Evolutionary conservation across 1,140 invertebrate genomes (phyloP).

Genomic region (Lycorma delicatula): DNA sequence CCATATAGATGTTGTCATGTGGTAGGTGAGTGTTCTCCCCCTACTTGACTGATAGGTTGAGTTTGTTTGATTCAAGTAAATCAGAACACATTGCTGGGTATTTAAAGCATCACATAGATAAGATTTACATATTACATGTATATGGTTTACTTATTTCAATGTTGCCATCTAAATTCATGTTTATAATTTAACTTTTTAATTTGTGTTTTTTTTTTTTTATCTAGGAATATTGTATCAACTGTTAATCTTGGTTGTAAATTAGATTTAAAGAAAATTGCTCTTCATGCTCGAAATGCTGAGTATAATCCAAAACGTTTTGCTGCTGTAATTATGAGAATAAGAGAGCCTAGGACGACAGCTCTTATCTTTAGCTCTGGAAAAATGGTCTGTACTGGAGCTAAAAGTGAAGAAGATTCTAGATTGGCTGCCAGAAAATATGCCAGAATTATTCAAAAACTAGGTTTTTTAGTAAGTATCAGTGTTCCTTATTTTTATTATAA

Average conservation of each 20-base stretch:
- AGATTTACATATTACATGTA: too few relatives aligned
- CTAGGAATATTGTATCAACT: slow-evolving; percentile 93
- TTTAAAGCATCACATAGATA: too few relatives aligned
- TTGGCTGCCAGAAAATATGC: slow-evolving; percentile 98
- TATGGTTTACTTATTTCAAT: too few relatives aligned
- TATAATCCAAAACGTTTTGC: slow-evolving; percentile 99
- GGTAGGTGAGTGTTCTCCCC: too few relatives aligned
- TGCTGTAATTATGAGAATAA: slow-evolving; percentile 98
- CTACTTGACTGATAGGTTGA: too few relatives aligned
- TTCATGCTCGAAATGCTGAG: slow-evolving; percentile 98
- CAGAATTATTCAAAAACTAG: slow-evolving; percentile 97
- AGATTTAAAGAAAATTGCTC: slow-evolving; percentile 94
- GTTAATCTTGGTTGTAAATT: slow-evolving; percentile 95
- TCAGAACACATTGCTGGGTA: too few relatives aligned
- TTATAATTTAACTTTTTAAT: too few relatives aligned
- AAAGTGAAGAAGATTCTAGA: slow-evolving; percentile 96
- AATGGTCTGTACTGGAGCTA: slow-evolving; percentile 99
- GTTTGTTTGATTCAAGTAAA: too few relatives aligned
- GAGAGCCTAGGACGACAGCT: slow-evolving; percentile 96
- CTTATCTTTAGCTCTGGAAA: slow-evolving; percentile 99
- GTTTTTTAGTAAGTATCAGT: slow-evolving; percentile 77
- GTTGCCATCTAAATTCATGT: too few relatives aligned
- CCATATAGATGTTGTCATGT: too few relatives aligned
- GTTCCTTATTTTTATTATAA: too few relatives aligned
- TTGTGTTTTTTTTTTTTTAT: slow-evolving; percentile 34